Percentiles rank a stretch among this genome's conserved stretches.
Evolutionary conservation across 2,113 vertebrate species (phyloP).

Genomic region (Psittacara wagleri): DNA sequence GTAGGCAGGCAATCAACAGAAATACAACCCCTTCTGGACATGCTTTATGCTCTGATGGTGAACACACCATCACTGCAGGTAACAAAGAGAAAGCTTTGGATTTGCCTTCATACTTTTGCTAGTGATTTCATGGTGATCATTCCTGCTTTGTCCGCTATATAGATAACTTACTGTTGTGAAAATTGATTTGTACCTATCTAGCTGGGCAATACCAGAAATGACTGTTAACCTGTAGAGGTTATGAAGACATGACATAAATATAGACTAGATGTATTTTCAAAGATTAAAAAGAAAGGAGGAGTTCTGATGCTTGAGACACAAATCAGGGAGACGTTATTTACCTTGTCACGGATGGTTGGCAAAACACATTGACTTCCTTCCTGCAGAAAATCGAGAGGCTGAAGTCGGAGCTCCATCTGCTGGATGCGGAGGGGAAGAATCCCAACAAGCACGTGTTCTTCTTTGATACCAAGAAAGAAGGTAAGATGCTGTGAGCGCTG

Average conservation of each 20-base stretch:
- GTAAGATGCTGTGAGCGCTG: slow-evolving; percentile 50
- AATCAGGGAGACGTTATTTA: background rate
- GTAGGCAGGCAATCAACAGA: background rate
- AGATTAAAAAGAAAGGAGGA: background rate
- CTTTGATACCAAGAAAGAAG: slow-evolving; percentile 86
- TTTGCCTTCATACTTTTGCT: background rate
- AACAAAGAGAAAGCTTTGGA: background rate
- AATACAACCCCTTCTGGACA: background rate
- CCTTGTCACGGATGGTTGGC: accelerated
- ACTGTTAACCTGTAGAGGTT: background rate
- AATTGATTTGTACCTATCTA: background rate
- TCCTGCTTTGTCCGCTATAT: background rate
- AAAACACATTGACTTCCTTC: background rate
- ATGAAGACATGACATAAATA: background rate
- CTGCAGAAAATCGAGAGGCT: slow-evolving; percentile 94
- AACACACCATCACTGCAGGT: background rate
- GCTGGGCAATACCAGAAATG: background rate
- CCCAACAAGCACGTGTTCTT: slow-evolving; percentile 87
- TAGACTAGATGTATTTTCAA: background rate
- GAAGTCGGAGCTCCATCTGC: slow-evolving; percentile 93
- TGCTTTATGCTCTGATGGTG: background rate
- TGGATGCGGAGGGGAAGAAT: slow-evolving; percentile 84
- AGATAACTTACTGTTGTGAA: background rate
- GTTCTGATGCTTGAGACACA: background rate
- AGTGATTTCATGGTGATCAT: background rate